phyloP scores from a whole-genome alignment of 2,113 vertebrate species.

The Raphicerus campestris region DNA sequence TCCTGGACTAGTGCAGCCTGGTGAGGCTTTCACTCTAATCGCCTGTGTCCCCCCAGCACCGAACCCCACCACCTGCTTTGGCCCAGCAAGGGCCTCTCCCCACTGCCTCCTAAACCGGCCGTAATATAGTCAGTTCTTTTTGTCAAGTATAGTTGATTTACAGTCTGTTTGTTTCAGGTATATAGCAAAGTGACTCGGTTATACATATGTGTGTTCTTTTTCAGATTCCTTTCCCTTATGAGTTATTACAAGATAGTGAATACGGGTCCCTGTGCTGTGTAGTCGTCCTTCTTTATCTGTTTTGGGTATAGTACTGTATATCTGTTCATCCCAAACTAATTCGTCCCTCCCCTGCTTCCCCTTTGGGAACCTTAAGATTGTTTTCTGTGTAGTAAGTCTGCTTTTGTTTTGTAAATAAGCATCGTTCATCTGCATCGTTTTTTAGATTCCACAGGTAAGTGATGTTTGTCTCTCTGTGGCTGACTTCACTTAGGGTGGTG shows the following conservation, averaged over 20 bases:
- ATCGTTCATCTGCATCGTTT: not conserved
- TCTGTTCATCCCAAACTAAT: not conserved
- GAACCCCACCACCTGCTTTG: rapidly evolving
- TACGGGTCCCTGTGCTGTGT: not conserved
- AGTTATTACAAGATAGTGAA: not conserved
- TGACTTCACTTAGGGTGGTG: not conserved
- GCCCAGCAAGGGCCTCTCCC: not conserved
- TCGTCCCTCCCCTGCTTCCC: not conserved
- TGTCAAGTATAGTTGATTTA: not conserved
- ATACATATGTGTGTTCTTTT: not conserved
- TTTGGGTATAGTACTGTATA: not conserved
- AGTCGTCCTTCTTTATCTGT: not conserved
- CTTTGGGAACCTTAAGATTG: not conserved
- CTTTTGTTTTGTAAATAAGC: not conserved
- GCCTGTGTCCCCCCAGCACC: not conserved
- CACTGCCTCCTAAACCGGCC: not conserved
- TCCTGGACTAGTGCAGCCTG: not conserved
- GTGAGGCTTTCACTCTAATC: not conserved
- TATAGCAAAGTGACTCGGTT: not conserved
- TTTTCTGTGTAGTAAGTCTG: not conserved
- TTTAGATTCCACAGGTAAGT: not conserved
- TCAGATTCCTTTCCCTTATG: not conserved
- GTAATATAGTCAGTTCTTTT: not conserved
- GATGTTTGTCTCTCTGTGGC: not conserved
- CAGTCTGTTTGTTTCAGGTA: not conserved